A percentile compares a stretch with the other conserved stretches of the same genome.
phyloP scores from a whole-genome alignment of 2,797 vertebrate genomes.

The Pseudochirops cupreus region DNA sequence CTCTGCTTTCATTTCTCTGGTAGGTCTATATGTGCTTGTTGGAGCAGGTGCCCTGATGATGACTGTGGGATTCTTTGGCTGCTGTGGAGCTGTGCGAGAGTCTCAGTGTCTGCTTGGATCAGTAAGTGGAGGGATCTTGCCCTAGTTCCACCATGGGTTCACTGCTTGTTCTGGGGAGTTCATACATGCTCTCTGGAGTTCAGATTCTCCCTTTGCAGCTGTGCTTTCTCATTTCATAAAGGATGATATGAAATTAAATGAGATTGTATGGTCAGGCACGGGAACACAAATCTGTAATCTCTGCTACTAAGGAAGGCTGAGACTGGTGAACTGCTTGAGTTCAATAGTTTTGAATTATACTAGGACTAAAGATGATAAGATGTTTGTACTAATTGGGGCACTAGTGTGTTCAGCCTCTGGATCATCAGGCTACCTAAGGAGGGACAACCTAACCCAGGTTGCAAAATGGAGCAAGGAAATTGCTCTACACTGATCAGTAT shows the following conservation, averaged over 20 bases:
- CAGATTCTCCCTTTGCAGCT: conserved; percentile 4
- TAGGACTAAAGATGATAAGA: background rate
- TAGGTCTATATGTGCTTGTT: conserved; percentile 95
- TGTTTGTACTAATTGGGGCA: background rate
- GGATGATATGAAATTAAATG: conserved; percentile 24
- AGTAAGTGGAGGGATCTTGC: conserved; percentile 87
- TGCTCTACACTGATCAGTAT: background rate
- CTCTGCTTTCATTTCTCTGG: conserved; percentile 59
- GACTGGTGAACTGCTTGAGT: background rate
- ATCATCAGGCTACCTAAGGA: background rate
- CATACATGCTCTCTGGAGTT: background rate
- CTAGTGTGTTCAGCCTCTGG: background rate
- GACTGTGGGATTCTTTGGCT: conserved; percentile 97
- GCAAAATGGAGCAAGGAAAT: background rate
- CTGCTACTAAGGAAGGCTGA: background rate
- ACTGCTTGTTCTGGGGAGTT: background rate
- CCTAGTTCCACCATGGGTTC: background rate
- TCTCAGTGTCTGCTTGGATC: conserved; percentile 97
- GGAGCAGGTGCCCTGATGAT: conserved; percentile 95
- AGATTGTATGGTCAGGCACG: background rate
- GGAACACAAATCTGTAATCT: background rate
- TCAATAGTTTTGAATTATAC: background rate
- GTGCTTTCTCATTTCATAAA: conserved; percentile 1
- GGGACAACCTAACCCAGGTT: background rate
- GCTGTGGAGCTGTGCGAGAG: conserved; percentile 95